Base-by-base conservation (phyloP, 2,113 vertebrate genomes). In the Austrofundulus limnaeus region DNA sequence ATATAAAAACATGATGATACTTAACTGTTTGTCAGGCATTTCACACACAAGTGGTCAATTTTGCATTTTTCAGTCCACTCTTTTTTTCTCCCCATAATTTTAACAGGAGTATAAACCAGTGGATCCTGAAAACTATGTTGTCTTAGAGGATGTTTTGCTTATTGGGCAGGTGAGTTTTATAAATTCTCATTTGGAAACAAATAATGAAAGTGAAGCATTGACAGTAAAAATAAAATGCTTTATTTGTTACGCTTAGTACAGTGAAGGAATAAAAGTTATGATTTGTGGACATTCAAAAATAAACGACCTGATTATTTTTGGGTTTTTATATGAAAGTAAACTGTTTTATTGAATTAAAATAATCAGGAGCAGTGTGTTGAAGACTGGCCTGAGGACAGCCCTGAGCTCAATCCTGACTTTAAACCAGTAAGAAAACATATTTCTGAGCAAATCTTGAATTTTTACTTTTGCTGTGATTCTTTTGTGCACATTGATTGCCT, bases 331-430 rank as follows among this genome's bases (percentile, higher is more conserved):
- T 15, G 1, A 15, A 21, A 47, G 28, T 34, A 8, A 55, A 2
- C 23, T 59, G 6, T 57, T 10, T 20, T 20, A 3, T 34, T 10
- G 11, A 14, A 52, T 3, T 34, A 8, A 31, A 16, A 52, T 11
- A 64, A 63, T 42, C 72, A 93, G 92, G 92, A 92, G 61, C 78
- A 4, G 11, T 92, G 91, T 87, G 87, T 93, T 3, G 92, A 93
- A 31, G 90, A 93, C 77, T 93, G 92, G 92, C 91, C 92, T 5
- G 91, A 91, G 34, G 80, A 91, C 84, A 92, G 91, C 52, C 91
- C 92, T 4, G 48, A 92, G 49, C 42, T 87, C 0, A 3, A 61
- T 37, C 81, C 90, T 1, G 56, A 87, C n/a, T 92, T 87, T 67
- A 92, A 83, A 85, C 90, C 92, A 24, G 92, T 93, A 75, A 85